These are phyloP conservation scores for Euphydryas editha DNA, from an alignment of 2,888 invertebrate species.

Conservation along the genomic window DNA sequence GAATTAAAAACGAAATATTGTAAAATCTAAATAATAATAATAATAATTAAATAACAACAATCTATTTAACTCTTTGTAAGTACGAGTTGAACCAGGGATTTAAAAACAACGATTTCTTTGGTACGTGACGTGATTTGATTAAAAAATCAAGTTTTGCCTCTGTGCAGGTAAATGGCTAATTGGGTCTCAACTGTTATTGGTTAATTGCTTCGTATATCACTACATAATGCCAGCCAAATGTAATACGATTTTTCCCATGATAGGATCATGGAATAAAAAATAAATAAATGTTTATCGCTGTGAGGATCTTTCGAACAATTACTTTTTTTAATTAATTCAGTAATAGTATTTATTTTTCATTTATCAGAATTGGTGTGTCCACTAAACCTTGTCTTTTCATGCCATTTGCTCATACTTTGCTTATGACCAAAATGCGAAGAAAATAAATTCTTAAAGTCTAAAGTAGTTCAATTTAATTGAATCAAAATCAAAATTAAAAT, in stretches of 20 bases:
- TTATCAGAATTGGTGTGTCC: too few species aligned
- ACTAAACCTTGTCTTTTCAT: too few species aligned
- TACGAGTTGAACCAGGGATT: slow-evolving; percentile 2
- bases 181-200: slow-evolving; percentile 50
- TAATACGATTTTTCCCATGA: slow-evolving; percentile 48
- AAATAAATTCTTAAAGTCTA: too few species aligned
- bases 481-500: too few species aligned
- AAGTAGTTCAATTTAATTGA: too few species aligned
- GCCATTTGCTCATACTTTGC: too few species aligned
- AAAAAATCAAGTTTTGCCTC: slow-evolving; percentile 23
- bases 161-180: slow-evolving; percentile 51
- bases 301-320: too few species aligned
- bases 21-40: neutral
- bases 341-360: too few species aligned
- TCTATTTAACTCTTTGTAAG: neutral
- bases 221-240: slow-evolving; percentile 36
- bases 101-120: slow-evolving; percentile 25
- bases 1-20: neutral
- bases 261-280: slow-evolving; percentile 50
- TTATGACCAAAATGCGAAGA: too few species aligned
- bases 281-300: neutral
- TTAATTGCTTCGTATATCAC: slow-evolving; percentile 51
- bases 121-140: slow-evolving; percentile 29
- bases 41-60: neutral
- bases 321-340: too few species aligned